Evolutionary conservation across 1,140 invertebrate genomes (phyloP).

Genomic region (Dendrolimus punctatus): DNA sequence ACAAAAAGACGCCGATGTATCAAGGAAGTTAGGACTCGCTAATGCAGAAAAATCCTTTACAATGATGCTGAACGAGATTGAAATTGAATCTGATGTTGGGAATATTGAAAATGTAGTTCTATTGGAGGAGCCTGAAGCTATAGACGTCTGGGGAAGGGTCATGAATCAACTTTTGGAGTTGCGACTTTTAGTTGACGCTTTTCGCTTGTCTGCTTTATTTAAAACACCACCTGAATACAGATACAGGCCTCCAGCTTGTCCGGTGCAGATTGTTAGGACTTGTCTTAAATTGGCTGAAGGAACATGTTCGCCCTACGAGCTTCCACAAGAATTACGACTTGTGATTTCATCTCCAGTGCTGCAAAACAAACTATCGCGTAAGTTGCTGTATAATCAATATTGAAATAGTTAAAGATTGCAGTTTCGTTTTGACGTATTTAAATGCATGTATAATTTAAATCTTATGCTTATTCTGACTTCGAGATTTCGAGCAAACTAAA

Average conservation of each 20-base stretch:
- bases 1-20: conserved; percentile 40
- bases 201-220: conserved; percentile 51
- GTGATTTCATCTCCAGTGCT: conserved; percentile 51
- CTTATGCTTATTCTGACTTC: too few relatives aligned
- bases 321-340: conserved; percentile 54
- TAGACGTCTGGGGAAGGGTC: conserved; percentile 45
- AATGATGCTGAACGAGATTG: conserved; percentile 52
- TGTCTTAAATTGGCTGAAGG: conserved; percentile 57
- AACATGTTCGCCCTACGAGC: conserved; percentile 51
- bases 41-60: conserved; percentile 48
- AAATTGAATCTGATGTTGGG: conserved; percentile 58
- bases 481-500: too few relatives aligned
- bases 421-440: too few relatives aligned
- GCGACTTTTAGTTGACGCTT: conserved; percentile 50
- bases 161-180: conserved; percentile 45
- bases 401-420: too few relatives aligned
- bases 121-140: conserved; percentile 40
- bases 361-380: conserved; percentile 53
- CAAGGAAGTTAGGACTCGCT: conserved; percentile 28
- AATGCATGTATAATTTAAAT: too few relatives aligned
- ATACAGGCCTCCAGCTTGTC: conserved; percentile 40
- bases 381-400: conserved; percentile 3
- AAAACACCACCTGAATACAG: conserved; percentile 40
- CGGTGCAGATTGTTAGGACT: conserved; percentile 51
- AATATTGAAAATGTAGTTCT: conserved; percentile 51